A percentile compares a stretch with the other conserved stretches of the same genome.
These are phyloP conservation scores for Boulengeromyrus knoepffleri DNA, from an alignment of 2,113 vertebrate genomes.

Conservation along the genomic window DNA sequence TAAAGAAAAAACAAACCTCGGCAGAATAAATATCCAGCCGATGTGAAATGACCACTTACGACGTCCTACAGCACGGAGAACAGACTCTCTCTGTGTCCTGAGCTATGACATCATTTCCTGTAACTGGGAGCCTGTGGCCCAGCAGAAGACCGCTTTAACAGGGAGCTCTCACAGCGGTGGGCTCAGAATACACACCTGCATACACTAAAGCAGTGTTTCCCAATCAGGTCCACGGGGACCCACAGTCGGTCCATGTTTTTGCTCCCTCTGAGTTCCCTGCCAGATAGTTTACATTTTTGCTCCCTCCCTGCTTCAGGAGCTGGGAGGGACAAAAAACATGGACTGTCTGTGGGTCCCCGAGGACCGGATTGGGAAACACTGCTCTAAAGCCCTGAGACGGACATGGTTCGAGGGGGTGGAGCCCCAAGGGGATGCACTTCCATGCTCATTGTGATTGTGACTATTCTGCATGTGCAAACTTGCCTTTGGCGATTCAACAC, in stretches of 20 bases:
- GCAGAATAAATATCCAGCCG: not conserved
- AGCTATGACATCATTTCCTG: not conserved
- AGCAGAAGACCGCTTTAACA: too few relatives aligned
- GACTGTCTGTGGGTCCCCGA: not conserved
- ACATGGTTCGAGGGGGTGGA: not conserved
- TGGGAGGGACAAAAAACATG: too few relatives aligned
- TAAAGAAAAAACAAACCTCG: not conserved
- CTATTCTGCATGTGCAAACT: not conserved
- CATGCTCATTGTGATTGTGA: not conserved
- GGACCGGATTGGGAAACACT: not conserved
- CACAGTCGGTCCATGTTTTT: not conserved
- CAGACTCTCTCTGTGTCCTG: not conserved
- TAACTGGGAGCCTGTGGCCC: not conserved
- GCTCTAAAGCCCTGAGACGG: not conserved
- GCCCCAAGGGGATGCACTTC: not conserved
- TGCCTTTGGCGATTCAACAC: not conserved
- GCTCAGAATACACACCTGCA: not conserved
- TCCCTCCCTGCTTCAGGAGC: too few relatives aligned
- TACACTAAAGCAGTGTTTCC: not conserved
- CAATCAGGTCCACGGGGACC: not conserved
- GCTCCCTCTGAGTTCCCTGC: not conserved
- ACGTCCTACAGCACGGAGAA: not conserved
- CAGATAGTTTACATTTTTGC: not conserved
- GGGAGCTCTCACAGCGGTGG: not conserved
- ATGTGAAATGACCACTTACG: not conserved